A percentile compares a stretch with the other conserved stretches of the same genome.
Evolutionary conservation across 2,888 invertebrate genomes (phyloP).

Genomic region (Pecten maximus): DNA sequence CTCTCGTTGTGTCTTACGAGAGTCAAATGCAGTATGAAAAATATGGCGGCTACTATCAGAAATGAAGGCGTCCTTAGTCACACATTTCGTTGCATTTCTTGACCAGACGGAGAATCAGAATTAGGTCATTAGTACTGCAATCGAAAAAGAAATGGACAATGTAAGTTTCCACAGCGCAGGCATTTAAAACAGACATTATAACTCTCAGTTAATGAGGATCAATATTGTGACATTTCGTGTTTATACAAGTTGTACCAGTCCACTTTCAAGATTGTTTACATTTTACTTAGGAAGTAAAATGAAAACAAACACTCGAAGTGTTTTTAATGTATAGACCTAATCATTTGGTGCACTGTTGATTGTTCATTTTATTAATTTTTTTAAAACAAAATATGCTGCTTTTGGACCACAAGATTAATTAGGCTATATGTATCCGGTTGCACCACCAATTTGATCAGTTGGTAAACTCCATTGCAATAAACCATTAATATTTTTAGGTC

Average conservation of each 20-base stretch:
- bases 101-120: not conserved
- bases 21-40: constrained; percentile 40
- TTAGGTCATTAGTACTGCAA: not conserved
- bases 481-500: too few species aligned
- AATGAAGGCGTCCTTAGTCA: constrained; percentile 55
- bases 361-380: too few species aligned
- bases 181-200: not conserved
- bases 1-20: constrained; percentile 38
- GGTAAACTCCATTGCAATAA: too few species aligned
- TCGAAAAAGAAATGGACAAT: not conserved
- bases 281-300: not conserved
- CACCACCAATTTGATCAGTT: too few species aligned
- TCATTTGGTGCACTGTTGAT: too few species aligned
- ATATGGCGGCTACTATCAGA: constrained; percentile 53
- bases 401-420: too few species aligned
- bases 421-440: too few species aligned
- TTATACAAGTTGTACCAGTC: not conserved
- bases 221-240: not conserved
- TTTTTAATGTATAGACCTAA: too few species aligned
- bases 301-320: too few species aligned
- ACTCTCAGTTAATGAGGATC: not conserved
- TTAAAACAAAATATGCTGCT: too few species aligned
- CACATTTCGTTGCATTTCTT: constrained; percentile 26
- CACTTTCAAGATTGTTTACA: not conserved
- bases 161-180: not conserved